Base-by-base conservation (phyloP, 1,140 invertebrate species). In the Drosophila miranda region DNA sequence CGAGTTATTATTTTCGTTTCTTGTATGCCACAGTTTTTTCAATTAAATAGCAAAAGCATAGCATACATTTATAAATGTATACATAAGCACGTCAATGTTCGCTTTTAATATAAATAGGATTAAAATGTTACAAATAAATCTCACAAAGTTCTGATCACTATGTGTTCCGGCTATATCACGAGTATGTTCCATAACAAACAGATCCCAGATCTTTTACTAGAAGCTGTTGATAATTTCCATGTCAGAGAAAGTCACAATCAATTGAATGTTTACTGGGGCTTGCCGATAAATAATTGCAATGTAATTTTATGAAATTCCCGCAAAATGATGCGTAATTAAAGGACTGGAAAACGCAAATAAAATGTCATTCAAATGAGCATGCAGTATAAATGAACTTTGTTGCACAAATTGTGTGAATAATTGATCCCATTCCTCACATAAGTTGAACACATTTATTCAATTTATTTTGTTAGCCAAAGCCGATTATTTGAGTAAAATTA, bases 301-400 rank as follows among this genome's bases (percentile, higher is more conserved):
- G 58, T 53, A 61, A 53, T 53, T 61, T 43, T 53, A 23, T 61
- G 26, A 21, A 45, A 63, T 49, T 38, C 30, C 30, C 30, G 50
- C 46, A 44, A 34, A 59, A 70, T 70, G 69, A 70, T 70, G 21
- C 21, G 19, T 21, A 69, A 76, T 55, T 62, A 53, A 21, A 19
- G 26, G 13, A 9, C 34, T 45, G 14, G 34, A 21, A 44, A 45
- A 54, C 34, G 50, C 14, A 55, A 52, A 78, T 66, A 30, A 62
- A 59, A 66, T 46, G 67, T 78, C 56, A 67, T 64, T 78, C 58
- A 72, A 63, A 73, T 26, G 23, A 26, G 23, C 23, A 5, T 26
- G 23, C 60, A 63, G 66, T 71, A 53, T 57, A 84, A 79, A 75
- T 84, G 58, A 75, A 83, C 57, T 59, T 75, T 73, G 42, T 55